Evolutionary conservation across 2,888 invertebrate species (phyloP).

Genomic region (Himalopsyche kuldschensis): DNA sequence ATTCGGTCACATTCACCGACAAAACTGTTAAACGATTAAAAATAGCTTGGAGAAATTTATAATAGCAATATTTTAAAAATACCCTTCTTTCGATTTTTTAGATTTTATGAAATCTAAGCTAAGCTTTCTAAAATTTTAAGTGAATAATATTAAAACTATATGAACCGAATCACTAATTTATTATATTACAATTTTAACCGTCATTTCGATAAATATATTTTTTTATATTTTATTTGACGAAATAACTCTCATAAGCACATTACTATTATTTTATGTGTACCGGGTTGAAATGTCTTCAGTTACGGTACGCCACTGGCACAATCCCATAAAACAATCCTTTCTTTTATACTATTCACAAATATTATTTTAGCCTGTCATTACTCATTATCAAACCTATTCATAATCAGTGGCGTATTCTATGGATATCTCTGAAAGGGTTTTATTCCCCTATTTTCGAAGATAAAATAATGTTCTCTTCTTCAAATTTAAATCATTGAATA

Average conservation of each 20-base stretch:
- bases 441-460: neutral
- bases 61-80: too few relatives aligned
- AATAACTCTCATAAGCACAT: neutral
- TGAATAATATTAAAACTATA: too few relatives aligned
- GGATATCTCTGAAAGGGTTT: neutral
- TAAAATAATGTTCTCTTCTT: neutral
- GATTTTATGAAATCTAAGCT: too few relatives aligned
- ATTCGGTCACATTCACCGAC: too few relatives aligned
- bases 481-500: neutral
- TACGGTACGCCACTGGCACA: neutral
- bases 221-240: neutral
- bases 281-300: neutral
- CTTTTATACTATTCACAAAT: neutral
- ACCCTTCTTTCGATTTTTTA: too few relatives aligned
- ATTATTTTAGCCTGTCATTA: neutral
- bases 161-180: neutral
- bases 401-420: neutral
- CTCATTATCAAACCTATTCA: neutral
- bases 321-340: neutral
- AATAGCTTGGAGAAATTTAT: too few relatives aligned
- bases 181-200: neutral
- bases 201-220: neutral
- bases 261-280: neutral
- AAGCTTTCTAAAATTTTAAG: too few relatives aligned
- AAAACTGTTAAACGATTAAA: too few relatives aligned